A percentile compares a stretch with the other conserved stretches of the same genome.
phyloP scores from a whole-genome alignment of 2,888 invertebrate species.

The Megaustenia siamemsis region DNA sequence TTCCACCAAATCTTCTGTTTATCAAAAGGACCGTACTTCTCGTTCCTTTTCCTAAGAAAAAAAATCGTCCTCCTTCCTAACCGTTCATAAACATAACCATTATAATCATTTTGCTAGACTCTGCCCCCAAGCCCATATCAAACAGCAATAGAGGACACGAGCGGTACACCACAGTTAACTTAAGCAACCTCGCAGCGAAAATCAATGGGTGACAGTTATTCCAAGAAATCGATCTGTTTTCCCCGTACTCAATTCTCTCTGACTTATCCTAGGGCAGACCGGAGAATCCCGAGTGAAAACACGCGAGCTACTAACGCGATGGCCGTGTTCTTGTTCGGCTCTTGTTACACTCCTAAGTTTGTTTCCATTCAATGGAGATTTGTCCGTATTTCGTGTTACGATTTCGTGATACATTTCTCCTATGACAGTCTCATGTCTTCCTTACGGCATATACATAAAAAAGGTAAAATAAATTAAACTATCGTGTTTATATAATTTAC shows the following conservation, averaged over 20 bases:
- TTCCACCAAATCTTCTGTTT: too few species aligned
- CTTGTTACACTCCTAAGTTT: background rate
- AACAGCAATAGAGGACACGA: background rate
- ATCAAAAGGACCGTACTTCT: too few species aligned
- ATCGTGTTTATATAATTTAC: too few species aligned
- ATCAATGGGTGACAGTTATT: conserved; percentile 22
- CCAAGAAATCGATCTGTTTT: conserved; percentile 13
- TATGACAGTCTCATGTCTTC: background rate
- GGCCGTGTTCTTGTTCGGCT: background rate
- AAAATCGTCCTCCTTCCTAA: too few species aligned
- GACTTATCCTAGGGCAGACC: too few species aligned
- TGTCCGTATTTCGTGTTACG: background rate
- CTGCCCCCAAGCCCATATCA: background rate
- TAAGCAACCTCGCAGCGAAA: background rate
- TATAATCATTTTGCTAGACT: background rate
- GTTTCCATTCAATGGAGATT: background rate
- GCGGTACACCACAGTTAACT: background rate
- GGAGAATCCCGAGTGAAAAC: background rate
- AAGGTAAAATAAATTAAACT: too few species aligned
- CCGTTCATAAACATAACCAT: too few species aligned
- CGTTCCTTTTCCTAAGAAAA: too few species aligned
- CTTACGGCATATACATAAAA: too few species aligned
- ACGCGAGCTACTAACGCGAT: background rate
- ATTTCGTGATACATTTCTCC: background rate
- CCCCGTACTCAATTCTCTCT: too few species aligned